These are phyloP conservation scores for Ostrea edulis DNA, from an alignment of 1,140 invertebrate genomes.

Conservation along the genomic window DNA sequence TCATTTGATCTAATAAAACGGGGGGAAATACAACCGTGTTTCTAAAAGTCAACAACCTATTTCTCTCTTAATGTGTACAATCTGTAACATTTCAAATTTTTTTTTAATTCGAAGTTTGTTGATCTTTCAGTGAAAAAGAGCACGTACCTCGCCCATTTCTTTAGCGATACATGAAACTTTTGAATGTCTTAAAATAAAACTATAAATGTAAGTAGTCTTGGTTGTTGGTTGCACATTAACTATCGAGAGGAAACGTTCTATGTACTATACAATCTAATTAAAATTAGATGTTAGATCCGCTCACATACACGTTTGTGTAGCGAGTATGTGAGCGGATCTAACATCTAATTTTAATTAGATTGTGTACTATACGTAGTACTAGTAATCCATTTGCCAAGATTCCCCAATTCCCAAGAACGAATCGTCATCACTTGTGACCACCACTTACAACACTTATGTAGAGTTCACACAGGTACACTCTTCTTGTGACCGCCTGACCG, in stretches of 20 bases:
- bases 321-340: too few species aligned
- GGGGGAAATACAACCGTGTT: background rate
- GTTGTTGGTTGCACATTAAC: too few species aligned
- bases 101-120: too few species aligned
- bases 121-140: background rate
- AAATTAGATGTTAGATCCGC: too few species aligned
- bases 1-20: background rate
- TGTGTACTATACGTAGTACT: background rate
- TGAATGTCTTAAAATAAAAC: too few species aligned
- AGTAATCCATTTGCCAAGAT: background rate
- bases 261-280: too few species aligned
- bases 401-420: background rate
- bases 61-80: background rate
- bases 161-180: background rate
- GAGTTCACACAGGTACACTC: background rate
- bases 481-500: background rate
- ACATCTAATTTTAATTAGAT: too few species aligned
- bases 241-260: too few species aligned
- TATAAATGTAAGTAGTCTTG: too few species aligned
- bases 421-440: background rate
- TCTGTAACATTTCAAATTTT: too few species aligned
- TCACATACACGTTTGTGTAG: too few species aligned
- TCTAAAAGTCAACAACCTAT: conserved; percentile 1
- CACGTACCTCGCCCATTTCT: background rate
- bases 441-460: background rate